phyloP scores from a whole-genome alignment of 2,888 invertebrate species.

The Cristatella mucedo region DNA sequence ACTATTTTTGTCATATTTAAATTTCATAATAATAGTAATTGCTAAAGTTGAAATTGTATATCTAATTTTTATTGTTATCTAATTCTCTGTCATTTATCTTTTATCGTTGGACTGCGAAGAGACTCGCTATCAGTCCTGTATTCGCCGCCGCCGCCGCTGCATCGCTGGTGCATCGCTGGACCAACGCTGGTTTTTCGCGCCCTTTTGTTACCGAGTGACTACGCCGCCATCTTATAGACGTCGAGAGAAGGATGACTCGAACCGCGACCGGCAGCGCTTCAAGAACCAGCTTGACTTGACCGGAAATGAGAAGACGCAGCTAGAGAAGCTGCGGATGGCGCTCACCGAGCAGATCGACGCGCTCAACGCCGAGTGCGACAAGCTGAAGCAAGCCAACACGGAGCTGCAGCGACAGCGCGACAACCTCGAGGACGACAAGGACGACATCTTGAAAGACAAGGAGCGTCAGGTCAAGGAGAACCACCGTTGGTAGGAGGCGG shows the following conservation, averaged over 20 bases:
- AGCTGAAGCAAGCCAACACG: constrained; percentile 28
- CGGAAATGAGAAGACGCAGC: constrained; percentile 28
- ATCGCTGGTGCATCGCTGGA: too few species aligned
- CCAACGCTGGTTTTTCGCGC: too few species aligned
- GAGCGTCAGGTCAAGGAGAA: constrained; percentile 37
- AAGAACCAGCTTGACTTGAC: constrained; percentile 30
- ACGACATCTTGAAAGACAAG: constrained; percentile 53
- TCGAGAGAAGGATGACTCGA: constrained; percentile 32
- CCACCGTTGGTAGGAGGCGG: constrained; percentile 31
- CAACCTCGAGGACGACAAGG: constrained; percentile 59
- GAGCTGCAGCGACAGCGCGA: constrained; percentile 66
- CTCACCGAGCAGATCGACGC: constrained; percentile 28
- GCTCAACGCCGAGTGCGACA: constrained; percentile 8
- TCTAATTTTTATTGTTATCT: too few species aligned
- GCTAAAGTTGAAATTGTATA: too few species aligned
- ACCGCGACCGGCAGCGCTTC: constrained; percentile 31
- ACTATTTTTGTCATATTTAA: too few species aligned
- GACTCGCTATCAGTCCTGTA: too few species aligned
- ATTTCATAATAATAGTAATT: too few species aligned
- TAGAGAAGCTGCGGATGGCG: constrained; percentile 31
- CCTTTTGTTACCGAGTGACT: too few species aligned
- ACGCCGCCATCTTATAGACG: constrained; percentile 20
- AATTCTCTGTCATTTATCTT: too few species aligned
- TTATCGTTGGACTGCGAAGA: too few species aligned
- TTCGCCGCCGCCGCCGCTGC: too few species aligned